These are phyloP conservation scores for Uria aalge DNA, from an alignment of 2,113 vertebrate species.

Conservation along the genomic window DNA sequence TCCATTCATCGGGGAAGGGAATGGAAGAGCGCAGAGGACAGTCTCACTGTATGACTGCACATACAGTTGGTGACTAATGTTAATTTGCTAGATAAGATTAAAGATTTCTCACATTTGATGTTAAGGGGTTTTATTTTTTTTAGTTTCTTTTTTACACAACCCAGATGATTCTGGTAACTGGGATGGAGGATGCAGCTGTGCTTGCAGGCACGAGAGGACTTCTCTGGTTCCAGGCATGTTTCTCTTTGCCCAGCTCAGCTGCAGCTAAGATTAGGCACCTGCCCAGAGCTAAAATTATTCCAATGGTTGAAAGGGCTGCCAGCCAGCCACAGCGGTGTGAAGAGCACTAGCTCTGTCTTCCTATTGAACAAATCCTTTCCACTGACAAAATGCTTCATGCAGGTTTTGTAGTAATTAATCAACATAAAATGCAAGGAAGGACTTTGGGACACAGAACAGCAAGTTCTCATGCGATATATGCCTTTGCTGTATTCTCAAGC, in stretches of 20 bases:
- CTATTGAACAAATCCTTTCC: neutral
- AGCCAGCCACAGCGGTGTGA: neutral
- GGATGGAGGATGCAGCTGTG: neutral
- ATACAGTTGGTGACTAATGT: neutral
- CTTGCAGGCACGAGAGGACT: neutral
- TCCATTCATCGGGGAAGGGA: neutral
- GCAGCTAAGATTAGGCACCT: neutral
- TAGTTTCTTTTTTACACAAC: neutral
- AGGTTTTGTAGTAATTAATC: neutral
- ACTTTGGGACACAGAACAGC: neutral
- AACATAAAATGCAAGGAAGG: neutral
- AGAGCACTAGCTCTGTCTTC: neutral
- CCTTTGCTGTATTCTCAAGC: neutral
- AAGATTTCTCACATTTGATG: neutral
- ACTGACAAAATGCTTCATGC: neutral
- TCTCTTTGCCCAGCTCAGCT: neutral
- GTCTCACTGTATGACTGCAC: no score
- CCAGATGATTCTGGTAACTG: neutral
- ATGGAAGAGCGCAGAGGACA: neutral
- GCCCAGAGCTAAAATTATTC: neutral
- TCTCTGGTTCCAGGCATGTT: neutral
- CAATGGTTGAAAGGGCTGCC: neutral
- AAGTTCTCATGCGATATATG: neutral
- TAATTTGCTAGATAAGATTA: neutral
- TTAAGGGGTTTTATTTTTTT: neutral